Evolutionary conservation across 2,888 invertebrate genomes (phyloP).

Genomic region (Brachyopa scutellaris): DNA sequence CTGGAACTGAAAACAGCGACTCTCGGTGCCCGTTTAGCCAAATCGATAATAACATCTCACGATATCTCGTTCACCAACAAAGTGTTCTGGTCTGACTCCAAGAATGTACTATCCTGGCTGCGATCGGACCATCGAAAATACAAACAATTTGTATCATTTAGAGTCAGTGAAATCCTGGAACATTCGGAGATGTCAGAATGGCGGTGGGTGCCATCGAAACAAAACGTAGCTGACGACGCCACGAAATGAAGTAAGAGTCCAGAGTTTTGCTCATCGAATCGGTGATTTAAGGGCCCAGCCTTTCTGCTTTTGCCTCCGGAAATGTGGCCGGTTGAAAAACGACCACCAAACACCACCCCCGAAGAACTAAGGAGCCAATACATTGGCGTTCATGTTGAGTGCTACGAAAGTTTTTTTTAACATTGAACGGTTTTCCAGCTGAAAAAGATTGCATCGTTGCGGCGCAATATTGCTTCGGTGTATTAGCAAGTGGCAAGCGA

Average conservation of each 20-base stretch:
- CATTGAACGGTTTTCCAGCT: slow-evolving; percentile 5
- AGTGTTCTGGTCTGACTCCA: too few species aligned
- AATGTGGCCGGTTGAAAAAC: slow-evolving; percentile 2
- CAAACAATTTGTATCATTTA: too few species aligned
- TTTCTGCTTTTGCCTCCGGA: background rate
- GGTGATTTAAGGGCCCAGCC: too few species aligned
- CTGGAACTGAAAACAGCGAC: background rate
- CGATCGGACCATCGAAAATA: too few species aligned
- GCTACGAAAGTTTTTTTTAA: background rate
- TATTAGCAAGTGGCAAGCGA: background rate
- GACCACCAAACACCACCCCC: too few species aligned
- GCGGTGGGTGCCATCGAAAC: background rate
- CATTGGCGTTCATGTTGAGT: background rate
- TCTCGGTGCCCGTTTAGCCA: slow-evolving; percentile 2
- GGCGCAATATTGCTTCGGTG: background rate
- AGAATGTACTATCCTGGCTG: too few species aligned
- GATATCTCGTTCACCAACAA: too few species aligned
- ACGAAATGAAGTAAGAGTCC: too few species aligned
- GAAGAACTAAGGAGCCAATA: too few species aligned
- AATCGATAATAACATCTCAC: too few species aligned
- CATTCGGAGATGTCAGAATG: background rate
- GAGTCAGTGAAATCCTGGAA: too few species aligned
- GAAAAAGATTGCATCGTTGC: slow-evolving; percentile 12
- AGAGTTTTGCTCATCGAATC: too few species aligned
- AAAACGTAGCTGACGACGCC: slow-evolving; percentile 18